Conservation (phyloP, 2,888 invertebrate species). For the Epistrophe grossulariae region DNA sequence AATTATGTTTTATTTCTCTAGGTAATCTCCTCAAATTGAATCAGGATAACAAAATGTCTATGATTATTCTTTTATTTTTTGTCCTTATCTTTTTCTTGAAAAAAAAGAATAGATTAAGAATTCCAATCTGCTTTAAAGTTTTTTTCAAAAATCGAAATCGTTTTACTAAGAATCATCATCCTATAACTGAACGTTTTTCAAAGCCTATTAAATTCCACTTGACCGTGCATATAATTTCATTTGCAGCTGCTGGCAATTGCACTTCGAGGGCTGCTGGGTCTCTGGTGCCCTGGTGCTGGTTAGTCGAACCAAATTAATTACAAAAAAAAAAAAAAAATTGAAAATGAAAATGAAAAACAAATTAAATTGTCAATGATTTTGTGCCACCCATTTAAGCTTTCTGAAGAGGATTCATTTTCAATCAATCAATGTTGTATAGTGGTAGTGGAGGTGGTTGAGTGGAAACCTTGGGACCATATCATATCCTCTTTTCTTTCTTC, state of each 20-base stretch:
- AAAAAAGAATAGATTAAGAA: not conserved
- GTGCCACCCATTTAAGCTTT: conserved; percentile 31
- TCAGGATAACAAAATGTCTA: not conserved
- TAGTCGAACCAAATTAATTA: conserved; percentile 50
- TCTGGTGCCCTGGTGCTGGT: not conserved
- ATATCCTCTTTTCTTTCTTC: conserved; percentile 8
- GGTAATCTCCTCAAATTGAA: not conserved
- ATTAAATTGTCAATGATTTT: conserved; percentile 30
- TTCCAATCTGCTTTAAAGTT: not conserved
- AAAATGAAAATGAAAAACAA: conserved; percentile 30
- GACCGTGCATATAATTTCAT: conserved; percentile 40
- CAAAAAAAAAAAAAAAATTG: conserved; percentile 33
- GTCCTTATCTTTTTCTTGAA: not conserved
- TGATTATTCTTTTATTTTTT: not conserved
- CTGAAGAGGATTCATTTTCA: conserved; percentile 50
- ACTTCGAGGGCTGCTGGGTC: conserved; percentile 32
- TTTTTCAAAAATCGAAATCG: conserved; percentile 11
- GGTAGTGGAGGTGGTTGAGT: not conserved
- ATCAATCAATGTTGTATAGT: conserved; percentile 54
- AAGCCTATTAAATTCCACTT: conserved; percentile 45
- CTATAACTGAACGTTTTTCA: conserved; percentile 14
- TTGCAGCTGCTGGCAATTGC: conserved; percentile 15
- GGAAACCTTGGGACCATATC: conserved; percentile 39
- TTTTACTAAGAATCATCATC: conserved; percentile 32
- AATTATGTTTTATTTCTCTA: conserved; percentile 3